These are phyloP conservation scores for Meriones psammophilus DNA, from an alignment of 2,797 vertebrate genomes.

Conservation along the genomic window DNA sequence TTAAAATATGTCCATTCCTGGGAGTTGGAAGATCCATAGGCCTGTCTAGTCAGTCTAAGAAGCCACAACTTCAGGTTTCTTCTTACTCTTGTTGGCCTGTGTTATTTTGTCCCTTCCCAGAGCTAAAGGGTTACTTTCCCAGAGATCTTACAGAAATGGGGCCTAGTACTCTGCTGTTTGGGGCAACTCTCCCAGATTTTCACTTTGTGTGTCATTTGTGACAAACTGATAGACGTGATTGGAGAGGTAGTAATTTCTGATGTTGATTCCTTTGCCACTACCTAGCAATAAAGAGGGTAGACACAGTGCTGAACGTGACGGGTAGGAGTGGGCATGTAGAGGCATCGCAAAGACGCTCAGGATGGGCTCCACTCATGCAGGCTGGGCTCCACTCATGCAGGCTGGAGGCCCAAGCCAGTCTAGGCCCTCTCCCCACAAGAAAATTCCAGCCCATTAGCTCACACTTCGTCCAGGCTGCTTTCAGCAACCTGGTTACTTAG, in stretches of 20 bases:
- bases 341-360: no score
- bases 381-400: no score
- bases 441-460: no score
- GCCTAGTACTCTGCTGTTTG: not conserved
- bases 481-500: not conserved
- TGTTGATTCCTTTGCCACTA: not conserved
- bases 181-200: not conserved
- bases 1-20: not conserved
- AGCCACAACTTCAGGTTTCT: not conserved
- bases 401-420: not conserved
- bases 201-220: not conserved
- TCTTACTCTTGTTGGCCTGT: not conserved
- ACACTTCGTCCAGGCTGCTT: not conserved
- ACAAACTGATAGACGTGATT: not conserved
- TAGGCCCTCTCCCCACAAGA: accelerated
- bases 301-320: not conserved
- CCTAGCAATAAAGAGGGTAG: not conserved
- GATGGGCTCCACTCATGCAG: no score
- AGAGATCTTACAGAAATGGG: not conserved
- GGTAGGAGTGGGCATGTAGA: not conserved
- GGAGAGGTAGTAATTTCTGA: not conserved
- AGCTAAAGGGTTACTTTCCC: not conserved
- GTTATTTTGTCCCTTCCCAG: not conserved
- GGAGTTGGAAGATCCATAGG: not conserved
- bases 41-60: not conserved